Evolutionary conservation across 2,113 vertebrate genomes (phyloP), one percentile per base, ranked within the genome.

Genomic region (Puntigrus tetrazona): DNA sequence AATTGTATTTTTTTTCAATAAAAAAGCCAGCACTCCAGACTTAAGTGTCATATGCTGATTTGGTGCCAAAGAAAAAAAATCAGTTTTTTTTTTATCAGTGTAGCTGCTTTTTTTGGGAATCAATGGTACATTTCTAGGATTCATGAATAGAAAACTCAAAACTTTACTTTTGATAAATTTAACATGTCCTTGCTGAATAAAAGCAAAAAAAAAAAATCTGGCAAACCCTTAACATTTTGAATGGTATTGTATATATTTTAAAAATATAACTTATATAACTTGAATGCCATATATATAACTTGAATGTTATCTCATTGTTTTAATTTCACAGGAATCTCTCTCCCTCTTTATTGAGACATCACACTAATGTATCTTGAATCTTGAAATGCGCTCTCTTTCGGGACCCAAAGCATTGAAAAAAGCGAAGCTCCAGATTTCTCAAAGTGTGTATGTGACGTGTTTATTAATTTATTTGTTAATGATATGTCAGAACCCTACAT

Each of bases 401-500:
- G 1, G 3, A 57, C 20, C n/a, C 34, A 31, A 34, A 59, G 9
- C 27, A 59, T 10, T 59, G 57, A 59, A 59, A n/a, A 59, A 13
- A 25, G n/a, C 11, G 13, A 27, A 63, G 13, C 27, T 31, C 27
- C 13, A 63, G 27, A 36, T 69, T 38, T 38, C 31, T 69, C 63
- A 18, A 67, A 67, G 63, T 78, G 57, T 67, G 41, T 11, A 50
- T 74, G 78, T 75, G 25, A 14, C 7, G n/a, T 75, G 73, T 50
- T 20, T 50, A 80, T 65, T 65, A 61, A 80, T 67, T 63, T 45
- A 65, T 65, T 80, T 80, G 41, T 65, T 88, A 85, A 84, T 16
- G 73, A 91, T 90, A 90, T 82, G 91, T 91, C 91, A 90, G 92
- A 89, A 88, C 90, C 83, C 90, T 85, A 85, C 85, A 92, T 92